A percentile compares a stretch with the other conserved stretches of the same genome.
These are phyloP conservation scores for Drosophila eugracilis DNA, from an alignment of 1,140 invertebrate species.

Conservation along the genomic window DNA sequence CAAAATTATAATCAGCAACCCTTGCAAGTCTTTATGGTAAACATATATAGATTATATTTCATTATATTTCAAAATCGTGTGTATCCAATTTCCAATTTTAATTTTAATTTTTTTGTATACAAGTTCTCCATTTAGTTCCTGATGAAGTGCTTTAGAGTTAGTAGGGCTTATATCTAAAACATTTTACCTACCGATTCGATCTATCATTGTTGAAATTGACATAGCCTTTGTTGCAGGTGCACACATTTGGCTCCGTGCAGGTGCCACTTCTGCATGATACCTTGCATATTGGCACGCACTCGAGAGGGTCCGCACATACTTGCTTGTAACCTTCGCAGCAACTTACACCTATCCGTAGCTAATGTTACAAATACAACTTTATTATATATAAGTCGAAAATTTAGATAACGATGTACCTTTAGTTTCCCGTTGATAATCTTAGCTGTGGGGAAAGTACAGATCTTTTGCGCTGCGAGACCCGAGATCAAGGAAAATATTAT, in stretches of 20 bases:
- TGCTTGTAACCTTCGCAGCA: constrained; percentile 34
- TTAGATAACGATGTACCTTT: not conserved
- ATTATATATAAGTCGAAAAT: not conserved
- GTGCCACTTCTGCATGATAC: constrained; percentile 21
- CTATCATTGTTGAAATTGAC: constrained; percentile 23
- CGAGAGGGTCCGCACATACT: rapidly evolving
- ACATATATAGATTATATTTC: too few relatives aligned
- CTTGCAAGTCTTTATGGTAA: too few relatives aligned
- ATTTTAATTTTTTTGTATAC: too few relatives aligned
- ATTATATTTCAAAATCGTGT: too few relatives aligned
- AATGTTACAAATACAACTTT: not conserved
- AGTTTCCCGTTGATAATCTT: not conserved
- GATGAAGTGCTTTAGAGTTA: too few relatives aligned
- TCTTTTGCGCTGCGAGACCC: not conserved
- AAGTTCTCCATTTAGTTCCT: too few relatives aligned
- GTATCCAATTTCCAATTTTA: too few relatives aligned
- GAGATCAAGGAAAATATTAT: constrained; percentile 34
- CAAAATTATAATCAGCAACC: too few relatives aligned
- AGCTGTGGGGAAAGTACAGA: not conserved
- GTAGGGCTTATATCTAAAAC: not conserved
- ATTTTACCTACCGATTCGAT: constrained; percentile 28
- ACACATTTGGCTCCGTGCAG: constrained; percentile 33
- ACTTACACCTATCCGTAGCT: not conserved
- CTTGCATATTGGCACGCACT: constrained; percentile 18
- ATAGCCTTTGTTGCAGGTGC: constrained; percentile 35